These are phyloP conservation scores for Nymphalis urticae DNA, from an alignment of 2,888 invertebrate species.

Conservation along the genomic window DNA sequence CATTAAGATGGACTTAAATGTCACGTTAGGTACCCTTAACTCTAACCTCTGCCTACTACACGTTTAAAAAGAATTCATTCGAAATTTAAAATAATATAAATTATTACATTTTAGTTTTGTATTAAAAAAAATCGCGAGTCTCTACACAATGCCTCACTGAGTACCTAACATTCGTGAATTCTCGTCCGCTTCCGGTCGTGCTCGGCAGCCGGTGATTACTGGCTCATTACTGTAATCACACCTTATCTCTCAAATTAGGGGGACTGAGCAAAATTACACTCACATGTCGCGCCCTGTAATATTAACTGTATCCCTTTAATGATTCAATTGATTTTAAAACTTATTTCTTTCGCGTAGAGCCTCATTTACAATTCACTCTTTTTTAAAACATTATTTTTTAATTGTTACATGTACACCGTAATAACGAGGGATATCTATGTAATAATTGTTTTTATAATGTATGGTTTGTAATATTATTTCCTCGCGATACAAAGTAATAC, in stretches of 20 bases:
- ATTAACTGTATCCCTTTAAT: background rate
- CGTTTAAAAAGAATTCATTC: too few species aligned
- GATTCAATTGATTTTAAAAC: constrained; percentile 1
- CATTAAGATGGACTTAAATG: too few species aligned
- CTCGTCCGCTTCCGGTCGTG: constrained; percentile 22
- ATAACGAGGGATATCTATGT: constrained; percentile 1
- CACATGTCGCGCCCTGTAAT: constrained; percentile 29
- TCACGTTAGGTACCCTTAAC: too few species aligned
- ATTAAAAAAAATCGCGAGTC: too few species aligned
- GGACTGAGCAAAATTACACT: constrained; percentile 38
- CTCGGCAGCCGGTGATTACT: constrained; percentile 37
- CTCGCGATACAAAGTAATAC: background rate
- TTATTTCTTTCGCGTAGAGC: background rate
- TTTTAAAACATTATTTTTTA: background rate
- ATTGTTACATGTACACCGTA: background rate
- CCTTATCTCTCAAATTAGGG: constrained; percentile 48
- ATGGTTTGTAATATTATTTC: background rate
- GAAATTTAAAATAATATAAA: too few species aligned
- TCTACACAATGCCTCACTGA: too few species aligned
- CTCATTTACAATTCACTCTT: background rate
- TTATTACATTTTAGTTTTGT: too few species aligned
- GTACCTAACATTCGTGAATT: constrained; percentile 11
- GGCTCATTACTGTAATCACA: constrained; percentile 47
- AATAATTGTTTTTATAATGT: background rate
- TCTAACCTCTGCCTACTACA: too few species aligned